A percentile compares a stretch with the other conserved stretches of the same genome.
These are phyloP conservation scores for Eucidaris tribuloides DNA, from an alignment of 35 echinoderm and acorn worm genomes.

Conservation along the genomic window DNA sequence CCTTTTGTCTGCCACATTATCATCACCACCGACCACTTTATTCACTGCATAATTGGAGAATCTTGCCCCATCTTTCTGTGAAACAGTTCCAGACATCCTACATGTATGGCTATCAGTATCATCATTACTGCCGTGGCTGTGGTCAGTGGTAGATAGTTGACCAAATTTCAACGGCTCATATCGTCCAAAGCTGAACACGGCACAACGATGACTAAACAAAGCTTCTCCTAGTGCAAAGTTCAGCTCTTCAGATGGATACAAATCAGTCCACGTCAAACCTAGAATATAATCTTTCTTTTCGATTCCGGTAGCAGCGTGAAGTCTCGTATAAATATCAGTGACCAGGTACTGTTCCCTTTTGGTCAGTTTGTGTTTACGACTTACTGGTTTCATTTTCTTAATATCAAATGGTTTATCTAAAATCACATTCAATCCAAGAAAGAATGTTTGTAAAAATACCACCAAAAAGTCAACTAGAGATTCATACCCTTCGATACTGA, in stretches of 20 bases:
- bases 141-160: too few relatives aligned
- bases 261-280: conserved; percentile 89
- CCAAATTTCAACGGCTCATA: conserved; percentile 81
- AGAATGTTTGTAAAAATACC: conserved; percentile 61
- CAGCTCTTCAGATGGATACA: conserved; percentile 81
- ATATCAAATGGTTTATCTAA: conserved; percentile 39
- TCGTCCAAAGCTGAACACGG: conserved; percentile 86
- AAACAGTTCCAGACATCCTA: too few relatives aligned
- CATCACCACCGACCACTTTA: too few relatives aligned
- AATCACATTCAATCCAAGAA: conserved; percentile 59
- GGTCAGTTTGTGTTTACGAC: conserved; percentile 56
- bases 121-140: too few relatives aligned
- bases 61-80: too few relatives aligned
- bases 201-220: conserved; percentile 45
- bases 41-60: too few relatives aligned
- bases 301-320: conserved; percentile 38
- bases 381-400: conserved; percentile 5
- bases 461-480: conserved; percentile 67
- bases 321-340: conserved; percentile 62
- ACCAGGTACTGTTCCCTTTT: conserved; percentile 77
- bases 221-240: conserved; percentile 98
- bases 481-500: conserved; percentile 22
- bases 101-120: too few relatives aligned
- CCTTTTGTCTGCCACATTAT: too few relatives aligned
- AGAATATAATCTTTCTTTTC: conserved; percentile 57